Evolutionary conservation across 1,140 invertebrate species (phyloP).

Genomic region (Drosophila aff.): DNA sequence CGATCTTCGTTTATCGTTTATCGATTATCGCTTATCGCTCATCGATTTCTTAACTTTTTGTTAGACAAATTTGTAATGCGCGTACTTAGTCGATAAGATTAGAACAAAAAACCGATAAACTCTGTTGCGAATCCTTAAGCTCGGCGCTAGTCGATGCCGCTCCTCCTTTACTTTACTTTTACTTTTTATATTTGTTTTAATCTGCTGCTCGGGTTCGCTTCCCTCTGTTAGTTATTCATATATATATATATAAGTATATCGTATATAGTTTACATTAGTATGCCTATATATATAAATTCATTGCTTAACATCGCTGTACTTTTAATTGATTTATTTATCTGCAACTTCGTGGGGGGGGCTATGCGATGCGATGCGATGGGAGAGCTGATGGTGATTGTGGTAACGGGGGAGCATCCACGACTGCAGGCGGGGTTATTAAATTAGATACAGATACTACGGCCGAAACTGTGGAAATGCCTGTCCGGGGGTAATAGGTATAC

Average conservation of each 20-base stretch:
- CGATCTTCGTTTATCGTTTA: slow-evolving; percentile 3
- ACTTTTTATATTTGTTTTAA: neutral
- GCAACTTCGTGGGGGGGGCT: slow-evolving; percentile 4
- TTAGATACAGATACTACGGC: slow-evolving; percentile 36
- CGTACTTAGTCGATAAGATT: slow-evolving; percentile 36
- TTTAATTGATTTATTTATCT: slow-evolving; percentile 40
- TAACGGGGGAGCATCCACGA: neutral
- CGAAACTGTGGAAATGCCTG: slow-evolving; percentile 12
- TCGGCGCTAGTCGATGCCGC: slow-evolving; percentile 9
- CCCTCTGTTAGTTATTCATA: slow-evolving; percentile 44
- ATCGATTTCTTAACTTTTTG: slow-evolving; percentile 23
- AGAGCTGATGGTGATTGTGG: slow-evolving; percentile 5
- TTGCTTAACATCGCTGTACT: slow-evolving; percentile 76
- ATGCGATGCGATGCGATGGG: neutral
- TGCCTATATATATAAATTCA: slow-evolving; percentile 76
- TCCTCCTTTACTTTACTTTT: neutral
- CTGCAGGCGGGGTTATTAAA: slow-evolving; percentile 31
- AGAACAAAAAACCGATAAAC: slow-evolving; percentile 19
- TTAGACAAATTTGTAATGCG: slow-evolving; percentile 59
- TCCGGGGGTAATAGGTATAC: slow-evolving; percentile 19
- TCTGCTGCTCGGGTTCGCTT: slow-evolving; percentile 19
- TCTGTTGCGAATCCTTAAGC: slow-evolving; percentile 14
- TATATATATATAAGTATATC: slow-evolving; percentile 60
- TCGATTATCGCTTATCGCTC: neutral
- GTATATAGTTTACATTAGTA: slow-evolving; percentile 78